Conservation (phyloP, 2,113 vertebrate species). For the Anolis carolinensis region DNA sequence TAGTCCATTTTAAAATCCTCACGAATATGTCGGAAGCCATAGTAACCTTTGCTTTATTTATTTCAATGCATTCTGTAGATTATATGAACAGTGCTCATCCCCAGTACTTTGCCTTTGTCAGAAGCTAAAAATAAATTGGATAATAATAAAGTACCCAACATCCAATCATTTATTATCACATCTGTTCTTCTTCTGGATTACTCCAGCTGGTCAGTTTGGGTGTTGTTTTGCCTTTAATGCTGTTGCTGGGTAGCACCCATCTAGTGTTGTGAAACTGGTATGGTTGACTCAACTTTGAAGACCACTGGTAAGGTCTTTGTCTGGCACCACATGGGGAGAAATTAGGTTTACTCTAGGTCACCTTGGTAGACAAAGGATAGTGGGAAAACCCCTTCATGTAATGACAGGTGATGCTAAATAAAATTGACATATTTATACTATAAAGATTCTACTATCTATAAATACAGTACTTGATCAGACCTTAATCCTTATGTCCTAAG, state of each 20-base stretch:
- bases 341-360: neutral
- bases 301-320: neutral
- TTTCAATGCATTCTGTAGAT: constrained; percentile 13
- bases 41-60: constrained; percentile 1
- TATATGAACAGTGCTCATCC: neutral
- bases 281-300: neutral
- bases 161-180: neutral
- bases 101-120: constrained; percentile 11
- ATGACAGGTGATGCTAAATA: too few species aligned
- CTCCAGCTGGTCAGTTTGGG: constrained; percentile 14
- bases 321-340: neutral
- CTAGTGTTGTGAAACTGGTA: neutral
- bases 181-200: constrained; percentile 16
- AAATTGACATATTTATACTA: too few species aligned
- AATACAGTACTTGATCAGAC: too few species aligned
- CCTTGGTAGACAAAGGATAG: too few species aligned
- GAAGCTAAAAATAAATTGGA: neutral
- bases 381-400: too few species aligned
- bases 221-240: neutral
- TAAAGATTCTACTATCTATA: too few species aligned
- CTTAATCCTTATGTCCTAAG: too few species aligned
- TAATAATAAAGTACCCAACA: constrained; percentile 24
- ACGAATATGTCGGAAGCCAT: neutral
- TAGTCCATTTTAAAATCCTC: constrained; percentile 18
- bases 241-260: constrained; percentile 5